These are phyloP conservation scores for Rissa tridactyla DNA, from an alignment of 2,113 vertebrate genomes.

Conservation along the genomic window DNA sequence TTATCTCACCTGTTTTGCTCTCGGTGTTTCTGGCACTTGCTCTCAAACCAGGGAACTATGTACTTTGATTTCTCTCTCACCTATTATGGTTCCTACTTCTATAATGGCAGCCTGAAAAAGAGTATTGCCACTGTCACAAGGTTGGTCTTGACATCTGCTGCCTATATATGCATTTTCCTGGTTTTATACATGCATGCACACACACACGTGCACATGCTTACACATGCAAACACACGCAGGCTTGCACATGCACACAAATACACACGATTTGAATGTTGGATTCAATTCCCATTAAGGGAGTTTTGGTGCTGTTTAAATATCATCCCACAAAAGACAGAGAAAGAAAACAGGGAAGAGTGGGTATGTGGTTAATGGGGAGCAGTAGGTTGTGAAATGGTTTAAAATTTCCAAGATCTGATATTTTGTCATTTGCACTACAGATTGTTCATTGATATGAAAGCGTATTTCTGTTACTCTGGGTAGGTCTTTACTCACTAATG, in stretches of 20 bases:
- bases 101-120: neutral
- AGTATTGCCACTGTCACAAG: neutral
- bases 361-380: neutral
- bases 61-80: neutral
- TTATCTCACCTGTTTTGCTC: neutral
- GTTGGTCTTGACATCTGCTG: neutral
- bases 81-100: neutral
- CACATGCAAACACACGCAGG: neutral
- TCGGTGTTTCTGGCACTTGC: neutral
- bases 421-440: neutral
- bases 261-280: neutral
- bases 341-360: neutral
- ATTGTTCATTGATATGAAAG: neutral
- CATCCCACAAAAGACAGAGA: neutral
- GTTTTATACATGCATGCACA: neutral
- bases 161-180: neutral
- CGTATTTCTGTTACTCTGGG: neutral
- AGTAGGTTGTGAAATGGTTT: neutral
- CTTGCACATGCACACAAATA: too few relatives aligned
- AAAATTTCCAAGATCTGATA: neutral
- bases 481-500: neutral
- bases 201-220: neutral
- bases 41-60: neutral
- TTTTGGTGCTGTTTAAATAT: neutral
- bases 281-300: neutral